Evolutionary conservation across 2,113 vertebrate species (phyloP), one percentile per base, ranked within the genome.

Genomic region (Callospermophilus lateralis): DNA sequence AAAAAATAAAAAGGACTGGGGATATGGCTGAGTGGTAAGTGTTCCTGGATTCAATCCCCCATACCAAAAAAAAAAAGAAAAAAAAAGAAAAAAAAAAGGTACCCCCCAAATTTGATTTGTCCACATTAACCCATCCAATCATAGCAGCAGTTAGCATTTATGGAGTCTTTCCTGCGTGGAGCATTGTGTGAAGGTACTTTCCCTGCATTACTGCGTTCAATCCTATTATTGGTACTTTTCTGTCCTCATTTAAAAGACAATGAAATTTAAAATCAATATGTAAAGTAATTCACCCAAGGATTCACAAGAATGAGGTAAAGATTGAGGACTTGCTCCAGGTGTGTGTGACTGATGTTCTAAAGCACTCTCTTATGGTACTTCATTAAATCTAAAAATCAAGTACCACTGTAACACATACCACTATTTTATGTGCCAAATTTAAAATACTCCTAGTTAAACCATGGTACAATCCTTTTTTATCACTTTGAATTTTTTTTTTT

Each of bases 261-360:
- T 80, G 20, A 72, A 73, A 88, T 92, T 80, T 61, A 83, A 93
- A 89, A 87, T 83, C 17, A 72, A 11, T 55, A 45, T 79, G 17
- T 80, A 30, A 88, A 58, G 6, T 70, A 70, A 80, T 89, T 65
- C 22, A 79, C 79, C 26, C n/a, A 51, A 61, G 17, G 4, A 86
- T 76, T 85, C 72, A 28, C 3, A 78, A 6, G 1, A 55, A 26
- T 63, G n/a, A 70, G 51, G 74, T 7, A 63, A 76, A 93, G 39
- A 20, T 3, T 26, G 22, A 90, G 17, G 34, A 67, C 30, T 95
- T 90, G 19, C 34, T 80, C 6, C 3, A 72, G 53, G 0, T 92
- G 81, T 92, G 17, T 77, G 6, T 81, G 11, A 90, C 6, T 45
- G 24, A 48, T 91, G 32, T n/a, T 74, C 39, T 78, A 34, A 93